Evolutionary conservation across 2,797 vertebrate species (phyloP).

Genomic region (Diglossa cyanea): DNA sequence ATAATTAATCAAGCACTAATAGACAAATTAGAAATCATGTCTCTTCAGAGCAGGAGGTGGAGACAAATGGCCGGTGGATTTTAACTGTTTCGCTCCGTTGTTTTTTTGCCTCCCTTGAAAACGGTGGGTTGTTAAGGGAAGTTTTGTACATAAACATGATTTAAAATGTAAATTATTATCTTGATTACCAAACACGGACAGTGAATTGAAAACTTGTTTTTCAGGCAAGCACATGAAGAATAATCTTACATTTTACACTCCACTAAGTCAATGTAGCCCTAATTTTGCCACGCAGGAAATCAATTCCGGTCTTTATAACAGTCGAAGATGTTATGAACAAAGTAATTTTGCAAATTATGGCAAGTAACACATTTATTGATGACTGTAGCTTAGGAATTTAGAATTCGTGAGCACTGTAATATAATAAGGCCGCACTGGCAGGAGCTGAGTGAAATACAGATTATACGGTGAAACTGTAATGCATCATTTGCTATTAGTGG

Average conservation of each 20-base stretch:
- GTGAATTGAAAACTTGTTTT: constrained; percentile 74
- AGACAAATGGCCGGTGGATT: constrained; percentile 36
- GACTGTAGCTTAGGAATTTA: constrained; percentile 77
- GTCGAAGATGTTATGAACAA: constrained; percentile 81
- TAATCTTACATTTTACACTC: constrained; percentile 76
- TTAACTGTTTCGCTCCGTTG: constrained; percentile 41
- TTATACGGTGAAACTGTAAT: constrained; percentile 84
- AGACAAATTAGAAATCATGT: constrained; percentile 60
- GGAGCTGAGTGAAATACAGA: constrained; percentile 76
- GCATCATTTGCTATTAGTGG: constrained; percentile 82
- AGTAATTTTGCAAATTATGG: constrained; percentile 82
- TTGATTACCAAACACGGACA: constrained; percentile 62
- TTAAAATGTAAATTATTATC: constrained; percentile 69
- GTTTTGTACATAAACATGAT: constrained; percentile 37
- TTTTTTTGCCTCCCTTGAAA: not conserved
- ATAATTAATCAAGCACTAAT: constrained; percentile 71
- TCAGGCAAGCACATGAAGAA: constrained; percentile 77
- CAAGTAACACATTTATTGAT: constrained; percentile 81
- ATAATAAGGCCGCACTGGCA: constrained; percentile 64
- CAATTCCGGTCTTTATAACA: constrained; percentile 78
- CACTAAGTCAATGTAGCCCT: constrained; percentile 79
- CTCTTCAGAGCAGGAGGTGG: constrained; percentile 55
- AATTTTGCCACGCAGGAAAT: constrained; percentile 78
- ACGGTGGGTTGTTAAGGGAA: not conserved
- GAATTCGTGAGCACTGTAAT: constrained; percentile 73